These are phyloP conservation scores for Caenorhabditis tropicalis DNA, from an alignment of 1,140 invertebrate species.

Conservation along the genomic window DNA sequence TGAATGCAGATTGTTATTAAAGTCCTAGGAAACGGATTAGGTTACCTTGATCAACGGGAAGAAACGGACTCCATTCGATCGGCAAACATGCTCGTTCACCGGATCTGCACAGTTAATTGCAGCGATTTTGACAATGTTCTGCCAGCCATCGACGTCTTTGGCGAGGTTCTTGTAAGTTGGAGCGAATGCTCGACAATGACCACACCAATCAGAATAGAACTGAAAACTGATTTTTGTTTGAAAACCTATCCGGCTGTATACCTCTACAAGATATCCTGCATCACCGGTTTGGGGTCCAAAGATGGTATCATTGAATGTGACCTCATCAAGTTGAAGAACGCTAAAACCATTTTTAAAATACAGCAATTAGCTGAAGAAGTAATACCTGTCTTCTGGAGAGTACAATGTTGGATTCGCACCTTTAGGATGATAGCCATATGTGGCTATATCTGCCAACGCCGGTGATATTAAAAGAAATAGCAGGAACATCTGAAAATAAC, in stretches of 20 bases:
- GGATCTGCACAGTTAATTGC: slow-evolving; percentile 61
- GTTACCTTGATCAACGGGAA: slow-evolving; percentile 61
- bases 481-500: slow-evolving; percentile 48
- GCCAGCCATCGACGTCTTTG: slow-evolving; percentile 57
- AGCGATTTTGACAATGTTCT: slow-evolving; percentile 56
- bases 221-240: slow-evolving; percentile 38
- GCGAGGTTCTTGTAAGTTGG: slow-evolving; percentile 59
- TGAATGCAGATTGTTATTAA: slow-evolving; percentile 50
- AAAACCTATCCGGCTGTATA: neutral
- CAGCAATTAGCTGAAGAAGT: no score
- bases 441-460: slow-evolving; percentile 56
- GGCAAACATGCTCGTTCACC: slow-evolving; percentile 54
- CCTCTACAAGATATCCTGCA: slow-evolving; percentile 67
- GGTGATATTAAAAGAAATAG: slow-evolving; percentile 45
- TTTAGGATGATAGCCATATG: slow-evolving; percentile 64
- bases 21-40: neutral
- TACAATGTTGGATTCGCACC: slow-evolving; percentile 71
- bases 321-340: slow-evolving; percentile 69
- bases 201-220: slow-evolving; percentile 63
- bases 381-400: slow-evolving; percentile 55
- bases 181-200: slow-evolving; percentile 58
- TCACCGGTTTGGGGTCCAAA: slow-evolving; percentile 62
- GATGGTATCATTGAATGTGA: slow-evolving; percentile 70
- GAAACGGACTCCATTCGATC: slow-evolving; percentile 57
- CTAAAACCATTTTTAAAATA: slow-evolving; percentile 51